Base-by-base conservation (phyloP, 2,797 vertebrate genomes). In the Macrochelys suwanniensis region DNA sequence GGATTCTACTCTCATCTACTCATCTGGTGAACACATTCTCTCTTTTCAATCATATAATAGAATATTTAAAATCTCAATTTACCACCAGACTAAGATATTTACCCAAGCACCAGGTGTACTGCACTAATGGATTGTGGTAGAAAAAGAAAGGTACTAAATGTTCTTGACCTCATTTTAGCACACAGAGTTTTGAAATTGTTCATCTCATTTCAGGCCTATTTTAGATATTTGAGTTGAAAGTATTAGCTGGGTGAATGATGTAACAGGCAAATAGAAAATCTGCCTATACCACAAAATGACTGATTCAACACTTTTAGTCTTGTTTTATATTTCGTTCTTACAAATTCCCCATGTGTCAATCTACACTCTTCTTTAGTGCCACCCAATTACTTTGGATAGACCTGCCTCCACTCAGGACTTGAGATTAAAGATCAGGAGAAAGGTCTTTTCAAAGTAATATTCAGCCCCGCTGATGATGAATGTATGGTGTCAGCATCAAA, bases 61-160 rank as follows among this genome's bases (percentile, higher is more conserved):
- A 90, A 53, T 82, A 45, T 94, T 95, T 16, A 71, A 90, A 85
- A 91, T 68, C 4, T 57, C 65, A 92, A 87, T 92, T 84, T 92
- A 80, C 47, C 45, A 1, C 1, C 2, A 78, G 84, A 71, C 37
- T 33, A 7, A 77, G 85, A 88, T 89, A 86, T 94, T 96, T 94
- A 84, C 42, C 4, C 82, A 95, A 86, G 50, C 82, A 28, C 49
- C 89, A 94, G 88, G 74, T 95, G 85, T 84, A 80, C 84, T 85
- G 16, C 10, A 5, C 71, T 94, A 84, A 84, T 87, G 17, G 19
- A 42, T 80, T 87, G 54, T 33, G 37, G 16, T 49, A n/a, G 50
- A 91, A 91, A 65, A 87, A 88, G 28, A 88, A 83, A 89, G 17
- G 5, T 47, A 74, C 28, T 81, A 84, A 84, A 47, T 89, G 2